phyloP scores from a whole-genome alignment of 2,113 vertebrate genomes.

The Eleginops maclovinus region DNA sequence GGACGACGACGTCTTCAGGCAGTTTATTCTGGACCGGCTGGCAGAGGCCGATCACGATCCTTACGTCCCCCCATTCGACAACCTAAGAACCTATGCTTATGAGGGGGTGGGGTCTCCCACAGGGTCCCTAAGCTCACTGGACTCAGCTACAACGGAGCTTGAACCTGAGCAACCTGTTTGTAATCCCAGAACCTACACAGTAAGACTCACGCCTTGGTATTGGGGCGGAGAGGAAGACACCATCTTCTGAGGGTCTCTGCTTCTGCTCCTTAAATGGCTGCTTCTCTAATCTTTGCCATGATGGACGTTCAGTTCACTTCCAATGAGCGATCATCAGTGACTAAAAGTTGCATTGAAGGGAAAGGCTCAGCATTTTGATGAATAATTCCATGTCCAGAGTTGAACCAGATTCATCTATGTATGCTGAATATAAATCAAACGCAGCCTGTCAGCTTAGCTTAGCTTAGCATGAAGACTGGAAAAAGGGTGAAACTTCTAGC shows the following conservation, averaged over 20 bases:
- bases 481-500: neutral
- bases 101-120: slow-evolving; percentile 90
- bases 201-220: slow-evolving; percentile 83
- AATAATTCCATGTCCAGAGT: no score
- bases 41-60: slow-evolving; percentile 89
- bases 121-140: slow-evolving; percentile 93
- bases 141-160: slow-evolving; percentile 73
- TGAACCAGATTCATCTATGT: neutral
- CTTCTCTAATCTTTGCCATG: neutral
- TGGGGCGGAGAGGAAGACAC: slow-evolving; percentile 72
- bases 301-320: neutral
- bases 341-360: neutral
- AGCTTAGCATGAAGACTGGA: neutral
- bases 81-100: slow-evolving; percentile 87
- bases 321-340: neutral
- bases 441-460: neutral
- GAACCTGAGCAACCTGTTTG: slow-evolving; percentile 71
- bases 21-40: slow-evolving; percentile 92
- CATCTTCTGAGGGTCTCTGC: slow-evolving; percentile 67
- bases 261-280: neutral
- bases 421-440: neutral
- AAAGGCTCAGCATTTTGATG: neutral
- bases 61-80: slow-evolving; percentile 87
- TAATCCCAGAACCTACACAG: slow-evolving; percentile 78
- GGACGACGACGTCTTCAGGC: slow-evolving; percentile 87